Conservation (phyloP, 2,113 vertebrate species). For the Mystacornis crossleyi region DNA sequence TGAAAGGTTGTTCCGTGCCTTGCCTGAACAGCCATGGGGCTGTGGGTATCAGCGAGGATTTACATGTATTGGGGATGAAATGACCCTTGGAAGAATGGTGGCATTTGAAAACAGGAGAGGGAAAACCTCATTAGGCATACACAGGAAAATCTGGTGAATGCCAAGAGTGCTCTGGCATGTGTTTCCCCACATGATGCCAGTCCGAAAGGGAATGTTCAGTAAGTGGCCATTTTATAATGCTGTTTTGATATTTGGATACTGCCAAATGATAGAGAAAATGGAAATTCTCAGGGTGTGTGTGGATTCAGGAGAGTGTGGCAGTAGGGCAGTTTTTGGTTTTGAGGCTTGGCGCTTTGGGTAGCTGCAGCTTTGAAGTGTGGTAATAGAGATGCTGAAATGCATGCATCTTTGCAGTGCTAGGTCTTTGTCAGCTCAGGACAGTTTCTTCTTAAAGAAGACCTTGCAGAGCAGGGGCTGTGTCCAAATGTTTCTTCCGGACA, state of each 20-base stretch:
- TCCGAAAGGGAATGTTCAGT: neutral
- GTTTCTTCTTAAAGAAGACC: neutral
- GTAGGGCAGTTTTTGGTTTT: neutral
- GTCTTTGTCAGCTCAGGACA: neutral
- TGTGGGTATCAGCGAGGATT: neutral
- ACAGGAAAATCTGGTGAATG: neutral
- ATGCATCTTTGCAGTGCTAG: fast-evolving
- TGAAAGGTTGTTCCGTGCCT: neutral
- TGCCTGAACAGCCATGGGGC: neutral
- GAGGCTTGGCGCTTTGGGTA: neutral
- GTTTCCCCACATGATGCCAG: neutral
- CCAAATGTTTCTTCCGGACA: neutral
- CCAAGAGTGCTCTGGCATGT: neutral
- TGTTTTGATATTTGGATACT: neutral
- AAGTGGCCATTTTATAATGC: neutral
- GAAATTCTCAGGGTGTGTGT: neutral
- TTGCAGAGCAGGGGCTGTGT: neutral
- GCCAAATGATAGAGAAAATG: neutral
- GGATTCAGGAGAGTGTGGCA: neutral
- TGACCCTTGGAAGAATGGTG: neutral
- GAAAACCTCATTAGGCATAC: neutral
- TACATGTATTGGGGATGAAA: neutral
- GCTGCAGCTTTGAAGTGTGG: neutral
- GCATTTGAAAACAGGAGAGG: neutral
- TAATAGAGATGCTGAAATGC: neutral